These are phyloP conservation scores for Crossaster papposus DNA, from an alignment of 53 echinoderm and acorn worm genomes.

Conservation along the genomic window DNA sequence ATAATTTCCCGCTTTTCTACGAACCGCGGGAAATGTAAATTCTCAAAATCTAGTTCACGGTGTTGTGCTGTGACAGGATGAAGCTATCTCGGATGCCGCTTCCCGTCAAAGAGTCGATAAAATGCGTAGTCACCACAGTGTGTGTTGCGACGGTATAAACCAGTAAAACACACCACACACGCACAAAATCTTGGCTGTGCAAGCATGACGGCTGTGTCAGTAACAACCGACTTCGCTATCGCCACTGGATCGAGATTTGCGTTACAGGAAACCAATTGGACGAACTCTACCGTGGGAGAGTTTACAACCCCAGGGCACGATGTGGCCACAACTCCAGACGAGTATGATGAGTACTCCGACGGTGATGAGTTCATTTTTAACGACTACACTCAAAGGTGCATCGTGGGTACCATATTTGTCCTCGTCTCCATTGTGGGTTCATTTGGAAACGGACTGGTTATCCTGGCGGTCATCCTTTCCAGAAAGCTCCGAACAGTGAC, in stretches of 20 bases:
- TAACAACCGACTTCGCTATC: neutral
- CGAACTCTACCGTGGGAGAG: neutral
- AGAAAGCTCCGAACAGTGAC: slow-evolving; percentile 82
- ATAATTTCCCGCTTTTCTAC: too few relatives aligned
- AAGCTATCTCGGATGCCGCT: neutral
- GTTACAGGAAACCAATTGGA: neutral
- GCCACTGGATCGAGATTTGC: neutral
- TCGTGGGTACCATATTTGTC: slow-evolving; percentile 65
- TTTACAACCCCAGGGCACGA: neutral
- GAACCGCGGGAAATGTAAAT: too few relatives aligned
- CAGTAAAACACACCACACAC: too few relatives aligned
- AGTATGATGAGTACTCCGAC: neutral
- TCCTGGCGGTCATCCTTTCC: slow-evolving; percentile 77
- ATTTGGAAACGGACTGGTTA: slow-evolving; percentile 79
- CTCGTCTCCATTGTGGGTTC: slow-evolving; percentile 67
- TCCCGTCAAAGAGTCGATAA: neutral
- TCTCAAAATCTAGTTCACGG: neutral
- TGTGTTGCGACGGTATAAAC: too few relatives aligned
- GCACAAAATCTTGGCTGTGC: neutral
- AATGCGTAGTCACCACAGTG: neutral
- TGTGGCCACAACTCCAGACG: neutral
- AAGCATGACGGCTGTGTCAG: neutral
- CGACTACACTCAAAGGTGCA: slow-evolving; percentile 70
- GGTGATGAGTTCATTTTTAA: slow-evolving; percentile 71
- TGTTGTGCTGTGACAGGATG: too few relatives aligned